Base-by-base conservation (phyloP, 2,888 invertebrate species). In the Harpagoxenus sublaevis region DNA sequence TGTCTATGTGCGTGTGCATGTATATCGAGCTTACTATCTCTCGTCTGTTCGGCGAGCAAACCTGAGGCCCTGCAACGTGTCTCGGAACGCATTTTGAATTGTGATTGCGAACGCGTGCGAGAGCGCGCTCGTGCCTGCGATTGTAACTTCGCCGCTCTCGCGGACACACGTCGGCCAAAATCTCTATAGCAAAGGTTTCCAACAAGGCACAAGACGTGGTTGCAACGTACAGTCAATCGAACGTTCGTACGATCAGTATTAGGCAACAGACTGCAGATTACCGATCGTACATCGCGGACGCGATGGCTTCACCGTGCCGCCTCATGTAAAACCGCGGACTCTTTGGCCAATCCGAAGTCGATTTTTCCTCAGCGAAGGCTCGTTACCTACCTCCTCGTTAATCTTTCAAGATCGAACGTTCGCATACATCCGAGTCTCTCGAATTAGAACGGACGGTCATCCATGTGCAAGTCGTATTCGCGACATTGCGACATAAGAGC, bases 191-290 rank as follows among this genome's bases (percentile, higher is more conserved):
- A 85, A 51, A 74, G 63, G 51, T 87, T 87, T 89, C 86, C 87
- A 88, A 90, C 92, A 92, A 92, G 92, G 91, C 92, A 92, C 86
- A 88, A 81, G 84, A 91, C 87, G 88, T 88, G 87, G 85, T 92
- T 90, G 88, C 86, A 91, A 86, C 89, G 88, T 87, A 88, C 89
- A 90, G 68, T 91, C 84, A 86, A 91, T 91, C 89, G 87, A 89
- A 87, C 87, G 86, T 78, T 90, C 91, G 91, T 91, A 92, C 92
- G 92, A 91, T 92, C 92, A 92, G 92, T 92, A 90, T 90, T 6
- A 39, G 87, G 15, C 77, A 88, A 87, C 85, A 74, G 53, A 79
- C 23, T 23, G 23, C 60, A 79, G 35, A 81, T 39, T 48, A 51
- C 60, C 39, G 79, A 79, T 79, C 60, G 48, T 60, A 73, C 79